These are phyloP conservation scores for Tenodera sinensis DNA, from an alignment of 2,888 invertebrate genomes.

Conservation along the genomic window DNA sequence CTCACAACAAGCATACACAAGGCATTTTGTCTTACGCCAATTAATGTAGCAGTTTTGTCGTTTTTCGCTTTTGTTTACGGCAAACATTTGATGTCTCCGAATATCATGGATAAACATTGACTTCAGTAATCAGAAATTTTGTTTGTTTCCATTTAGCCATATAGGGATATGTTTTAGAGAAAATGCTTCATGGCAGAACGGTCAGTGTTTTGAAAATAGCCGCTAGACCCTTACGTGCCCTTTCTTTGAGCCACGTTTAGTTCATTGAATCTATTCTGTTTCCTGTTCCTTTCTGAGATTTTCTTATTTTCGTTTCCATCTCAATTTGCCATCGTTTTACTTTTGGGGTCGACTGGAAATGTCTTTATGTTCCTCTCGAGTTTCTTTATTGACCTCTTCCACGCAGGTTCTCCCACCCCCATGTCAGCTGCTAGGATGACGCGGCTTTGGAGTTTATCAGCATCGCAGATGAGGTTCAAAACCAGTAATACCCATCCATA, in stretches of 20 bases:
- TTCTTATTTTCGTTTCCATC: constrained; percentile 47
- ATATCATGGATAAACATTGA: not conserved
- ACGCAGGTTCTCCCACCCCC: not conserved
- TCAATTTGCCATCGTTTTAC: constrained; percentile 47
- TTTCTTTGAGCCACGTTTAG: not conserved
- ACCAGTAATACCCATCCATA: not conserved
- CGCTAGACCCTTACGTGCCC: not conserved
- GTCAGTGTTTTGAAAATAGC: not conserved
- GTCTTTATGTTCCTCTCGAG: not conserved
- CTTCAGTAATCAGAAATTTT: no score
- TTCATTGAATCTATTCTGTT: not conserved
- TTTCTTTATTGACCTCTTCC: not conserved
- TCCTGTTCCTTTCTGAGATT: not conserved
- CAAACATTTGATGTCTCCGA: not conserved
- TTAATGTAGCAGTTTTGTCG: no score
- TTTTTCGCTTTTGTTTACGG: not conserved
- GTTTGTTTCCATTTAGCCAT: no score
- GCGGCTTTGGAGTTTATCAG: not conserved
- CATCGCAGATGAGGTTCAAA: no score
- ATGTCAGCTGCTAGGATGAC: not conserved
- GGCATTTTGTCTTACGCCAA: no score
- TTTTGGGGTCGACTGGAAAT: constrained; percentile 46
- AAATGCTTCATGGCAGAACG: not conserved
- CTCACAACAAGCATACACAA: no score
- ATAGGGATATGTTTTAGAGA: not conserved